These are phyloP conservation scores for Drosophila varians DNA, from an alignment of 1,140 invertebrate genomes.

Conservation along the genomic window DNA sequence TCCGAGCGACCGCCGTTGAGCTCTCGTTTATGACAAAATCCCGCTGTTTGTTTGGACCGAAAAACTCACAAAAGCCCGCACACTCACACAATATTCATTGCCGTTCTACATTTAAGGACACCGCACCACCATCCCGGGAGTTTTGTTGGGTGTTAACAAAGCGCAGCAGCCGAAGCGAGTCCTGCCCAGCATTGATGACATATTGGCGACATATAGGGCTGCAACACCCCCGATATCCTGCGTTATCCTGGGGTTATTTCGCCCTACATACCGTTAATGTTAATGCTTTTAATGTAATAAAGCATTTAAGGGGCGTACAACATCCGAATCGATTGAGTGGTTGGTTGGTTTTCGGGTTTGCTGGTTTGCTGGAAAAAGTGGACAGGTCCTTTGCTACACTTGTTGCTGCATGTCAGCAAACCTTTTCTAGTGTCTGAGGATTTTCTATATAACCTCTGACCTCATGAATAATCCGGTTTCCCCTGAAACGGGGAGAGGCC, in stretches of 20 bases:
- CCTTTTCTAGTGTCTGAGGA: neutral
- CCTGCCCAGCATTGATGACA: slow-evolving; percentile 71
- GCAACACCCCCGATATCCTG: slow-evolving; percentile 11
- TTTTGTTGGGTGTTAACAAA: slow-evolving; percentile 36
- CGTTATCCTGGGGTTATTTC: slow-evolving; percentile 41
- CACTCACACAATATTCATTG: slow-evolving; percentile 53
- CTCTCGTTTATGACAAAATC: slow-evolving; percentile 61
- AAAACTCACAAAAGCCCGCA: slow-evolving; percentile 4
- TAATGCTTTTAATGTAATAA: slow-evolving; percentile 83
- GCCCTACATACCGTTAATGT: slow-evolving; percentile 77
- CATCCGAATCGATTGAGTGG: neutral
- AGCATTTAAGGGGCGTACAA: slow-evolving; percentile 60
- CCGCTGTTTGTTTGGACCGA: slow-evolving; percentile 62
- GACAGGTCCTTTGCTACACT: slow-evolving; percentile 56
- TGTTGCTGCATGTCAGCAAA: slow-evolving; percentile 56
- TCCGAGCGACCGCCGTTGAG: slow-evolving; percentile 28
- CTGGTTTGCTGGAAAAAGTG: slow-evolving; percentile 13
- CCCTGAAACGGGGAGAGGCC: slow-evolving; percentile 31
- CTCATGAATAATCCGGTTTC: slow-evolving; percentile 52
- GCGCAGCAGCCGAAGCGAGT: slow-evolving; percentile 27
- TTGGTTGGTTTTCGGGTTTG: slow-evolving; percentile 1
- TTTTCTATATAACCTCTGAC: slow-evolving; percentile 25
- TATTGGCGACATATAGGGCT: slow-evolving; percentile 50
- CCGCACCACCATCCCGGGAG: slow-evolving; percentile 22
- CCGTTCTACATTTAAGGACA: slow-evolving; percentile 32